Evolutionary conservation across 2,113 vertebrate species (phyloP).

Genomic region (Phaethon lepturus): DNA sequence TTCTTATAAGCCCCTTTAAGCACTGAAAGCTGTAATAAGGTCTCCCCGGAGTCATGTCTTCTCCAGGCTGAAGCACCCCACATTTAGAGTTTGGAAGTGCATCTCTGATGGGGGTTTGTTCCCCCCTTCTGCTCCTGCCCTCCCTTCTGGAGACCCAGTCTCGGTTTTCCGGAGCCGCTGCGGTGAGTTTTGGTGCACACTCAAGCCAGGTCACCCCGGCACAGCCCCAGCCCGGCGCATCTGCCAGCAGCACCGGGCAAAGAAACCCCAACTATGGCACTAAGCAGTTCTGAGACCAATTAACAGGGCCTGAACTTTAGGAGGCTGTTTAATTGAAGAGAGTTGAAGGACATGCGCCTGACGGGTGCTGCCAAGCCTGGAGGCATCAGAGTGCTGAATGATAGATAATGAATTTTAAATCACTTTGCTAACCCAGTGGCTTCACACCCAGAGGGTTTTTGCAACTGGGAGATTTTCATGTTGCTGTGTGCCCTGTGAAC

Average conservation of each 20-base stretch:
- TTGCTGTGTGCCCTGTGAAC: background rate
- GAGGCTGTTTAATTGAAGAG: background rate
- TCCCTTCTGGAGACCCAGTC: background rate
- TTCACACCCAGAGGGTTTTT: background rate
- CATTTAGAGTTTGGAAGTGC: accelerated
- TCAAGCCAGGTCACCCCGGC: accelerated
- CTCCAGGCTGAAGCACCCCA: too few relatives aligned
- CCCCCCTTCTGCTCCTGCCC: background rate
- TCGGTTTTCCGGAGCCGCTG: accelerated
- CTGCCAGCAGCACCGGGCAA: accelerated
- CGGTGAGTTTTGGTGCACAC: accelerated
- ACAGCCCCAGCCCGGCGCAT: background rate
- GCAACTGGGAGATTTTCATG: background rate
- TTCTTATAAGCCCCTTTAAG: too few relatives aligned
- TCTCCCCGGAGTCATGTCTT: too few relatives aligned
- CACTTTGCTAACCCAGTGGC: background rate
- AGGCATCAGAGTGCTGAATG: background rate
- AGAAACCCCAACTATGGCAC: background rate
- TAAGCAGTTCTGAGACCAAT: background rate
- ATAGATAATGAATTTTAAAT: background rate
- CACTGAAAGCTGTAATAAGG: too few relatives aligned
- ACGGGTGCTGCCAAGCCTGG: background rate
- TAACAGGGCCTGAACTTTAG: background rate
- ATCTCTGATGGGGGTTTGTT: accelerated
- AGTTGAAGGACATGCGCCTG: background rate